Conservation (phyloP, 2,113 vertebrate genomes). For the Chlorocebus sabaeus region DNA sequence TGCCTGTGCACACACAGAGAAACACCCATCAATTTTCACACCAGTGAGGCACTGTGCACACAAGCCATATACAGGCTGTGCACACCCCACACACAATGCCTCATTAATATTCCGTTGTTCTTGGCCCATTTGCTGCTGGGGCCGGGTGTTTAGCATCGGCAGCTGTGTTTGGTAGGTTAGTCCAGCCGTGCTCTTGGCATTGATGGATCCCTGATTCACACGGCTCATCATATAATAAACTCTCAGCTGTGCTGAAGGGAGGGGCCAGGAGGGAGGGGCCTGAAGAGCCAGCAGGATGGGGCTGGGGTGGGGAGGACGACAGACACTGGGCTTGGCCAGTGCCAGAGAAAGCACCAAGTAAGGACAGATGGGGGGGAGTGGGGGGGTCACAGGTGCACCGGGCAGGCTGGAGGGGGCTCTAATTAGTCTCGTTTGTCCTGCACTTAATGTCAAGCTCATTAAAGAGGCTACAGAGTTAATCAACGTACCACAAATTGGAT, state of each 20-base stretch:
- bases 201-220: constrained; percentile 76
- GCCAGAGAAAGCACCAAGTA: constrained; percentile 51
- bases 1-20: background rate
- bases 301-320: background rate
- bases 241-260: constrained; percentile 56
- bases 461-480: constrained; percentile 79
- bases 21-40: background rate
- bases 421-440: constrained; percentile 80
- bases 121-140: constrained; percentile 73
- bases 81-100: constrained; percentile 4
- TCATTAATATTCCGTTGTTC: constrained; percentile 78
- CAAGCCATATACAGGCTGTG: background rate
- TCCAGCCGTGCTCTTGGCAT: constrained; percentile 76
- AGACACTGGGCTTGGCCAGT: background rate
- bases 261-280: background rate
- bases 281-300: background rate
- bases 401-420: constrained; percentile 66
- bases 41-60: background rate
- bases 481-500: constrained; percentile 78
- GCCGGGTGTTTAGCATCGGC: constrained; percentile 73
- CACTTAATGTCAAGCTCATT: constrained; percentile 81
- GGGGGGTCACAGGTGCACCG: constrained; percentile 72
- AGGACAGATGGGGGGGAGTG: background rate
- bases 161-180: constrained; percentile 81
- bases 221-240: constrained; percentile 67